Evolutionary conservation across 2,113 vertebrate species (phyloP).

Genomic region (Casuarius casuarius): DNA sequence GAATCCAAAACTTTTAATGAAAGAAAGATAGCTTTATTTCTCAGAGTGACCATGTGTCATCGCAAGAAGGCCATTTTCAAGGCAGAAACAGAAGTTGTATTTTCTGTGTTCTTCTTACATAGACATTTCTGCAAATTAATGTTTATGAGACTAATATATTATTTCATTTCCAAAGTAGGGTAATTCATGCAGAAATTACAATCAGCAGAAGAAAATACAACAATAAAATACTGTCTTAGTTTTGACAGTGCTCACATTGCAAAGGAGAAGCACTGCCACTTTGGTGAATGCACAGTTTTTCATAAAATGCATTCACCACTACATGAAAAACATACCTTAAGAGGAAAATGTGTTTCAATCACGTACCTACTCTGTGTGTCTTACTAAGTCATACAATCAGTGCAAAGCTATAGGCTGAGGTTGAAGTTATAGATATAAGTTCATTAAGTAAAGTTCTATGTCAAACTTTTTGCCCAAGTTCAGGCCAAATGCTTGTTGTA

Average conservation of each 20-base stretch:
- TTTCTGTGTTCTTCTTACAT: not conserved
- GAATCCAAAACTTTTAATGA: not conserved
- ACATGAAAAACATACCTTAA: not conserved
- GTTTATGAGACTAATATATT: not conserved
- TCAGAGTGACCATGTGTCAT: not conserved
- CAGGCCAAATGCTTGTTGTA: not conserved
- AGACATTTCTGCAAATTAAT: not conserved
- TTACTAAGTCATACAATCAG: not conserved
- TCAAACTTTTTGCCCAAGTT: not conserved
- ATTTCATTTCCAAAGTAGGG: not conserved
- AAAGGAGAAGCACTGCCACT: not conserved
- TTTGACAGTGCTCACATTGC: not conserved
- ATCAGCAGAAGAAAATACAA: not conserved
- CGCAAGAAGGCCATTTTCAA: not conserved
- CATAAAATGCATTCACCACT: not conserved
- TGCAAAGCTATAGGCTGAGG: not conserved
- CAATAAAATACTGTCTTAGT: not conserved
- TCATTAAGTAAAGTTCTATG: not conserved
- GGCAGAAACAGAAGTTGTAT: not conserved
- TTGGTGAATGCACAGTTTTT: too few species aligned
- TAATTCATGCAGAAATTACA: not conserved
- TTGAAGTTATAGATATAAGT: not conserved
- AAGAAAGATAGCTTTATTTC: not conserved
- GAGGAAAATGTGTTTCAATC: not conserved
- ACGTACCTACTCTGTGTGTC: not conserved